Conservation (phyloP, 1,140 invertebrate genomes). For the Platorchestia sp. region DNA sequence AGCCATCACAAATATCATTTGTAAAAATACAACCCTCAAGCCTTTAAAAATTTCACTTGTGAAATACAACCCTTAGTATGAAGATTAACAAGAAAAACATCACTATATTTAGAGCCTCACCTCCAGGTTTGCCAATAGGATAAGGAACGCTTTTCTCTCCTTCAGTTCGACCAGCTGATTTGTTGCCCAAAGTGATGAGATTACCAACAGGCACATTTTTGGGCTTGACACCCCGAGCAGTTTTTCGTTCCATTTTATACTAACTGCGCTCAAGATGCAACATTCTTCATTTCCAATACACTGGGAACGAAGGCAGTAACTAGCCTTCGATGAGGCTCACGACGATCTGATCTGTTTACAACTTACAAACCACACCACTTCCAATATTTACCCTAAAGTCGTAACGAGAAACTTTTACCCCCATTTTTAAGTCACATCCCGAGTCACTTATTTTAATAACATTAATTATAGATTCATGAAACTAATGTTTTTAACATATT, state of each 20-base stretch:
- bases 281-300: neutral
- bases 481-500: no score
- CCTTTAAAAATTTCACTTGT: no score
- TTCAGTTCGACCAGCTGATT: slow-evolving; percentile 56
- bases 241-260: slow-evolving; percentile 60
- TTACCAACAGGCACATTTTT: slow-evolving; percentile 63
- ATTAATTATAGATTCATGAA: no score
- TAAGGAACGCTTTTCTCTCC: slow-evolving; percentile 58
- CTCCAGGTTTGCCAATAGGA: slow-evolving; percentile 46
- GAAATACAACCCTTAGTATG: no score
- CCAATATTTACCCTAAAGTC: neutral
- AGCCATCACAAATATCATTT: no score
- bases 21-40: no score
- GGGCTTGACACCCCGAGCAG: slow-evolving; percentile 60
- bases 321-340: neutral
- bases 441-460: no score
- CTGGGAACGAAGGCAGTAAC: neutral
- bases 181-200: slow-evolving; percentile 63
- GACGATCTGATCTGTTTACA: neutral
- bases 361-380: neutral
- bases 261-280: neutral
- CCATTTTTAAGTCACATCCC: no score
- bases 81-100: neutral
- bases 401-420: neutral
- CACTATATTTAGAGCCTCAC: neutral